Base-by-base conservation (phyloP, 2,113 vertebrate species). In the Hymenochirus boettgeri region DNA sequence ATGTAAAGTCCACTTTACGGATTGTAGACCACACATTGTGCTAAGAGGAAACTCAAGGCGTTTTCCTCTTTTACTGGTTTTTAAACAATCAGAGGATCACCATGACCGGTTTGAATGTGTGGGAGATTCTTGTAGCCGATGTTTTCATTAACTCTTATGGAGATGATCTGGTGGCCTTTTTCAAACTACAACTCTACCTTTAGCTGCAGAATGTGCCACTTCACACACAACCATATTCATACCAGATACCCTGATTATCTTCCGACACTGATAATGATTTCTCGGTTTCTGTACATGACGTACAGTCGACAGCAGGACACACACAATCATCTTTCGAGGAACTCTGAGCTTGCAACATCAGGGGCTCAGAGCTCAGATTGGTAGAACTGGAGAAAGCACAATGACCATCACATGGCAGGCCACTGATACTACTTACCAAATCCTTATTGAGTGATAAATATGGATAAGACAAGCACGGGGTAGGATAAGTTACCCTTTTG, bases 221-320 rank as follows among this genome's bases (percentile, higher is more conserved):
- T 94, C 83, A 99, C 39, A 98, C 89, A 79, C 96, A 99, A 72
- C 96, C 96, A 69, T 98, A 99, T 78, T 99, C 96, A 27, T 93
- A 97, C 96, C 96, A 99, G 79, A 98, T 76, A 46, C 93, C 93
- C 61, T 94, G 89, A 63, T 80, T 92, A 71, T 98, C 95, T 77
- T 98, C 95, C 61, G 92, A 85, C 75, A 82, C 88, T 74, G 90
- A 76, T 7, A 86, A 69, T 0, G 74, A 74, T 19, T 83, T 54
- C 54, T 88, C 82, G 24, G 85, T 82, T 15, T 88, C 79, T 52
- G 75, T 66, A 37, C 50, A 10, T 61, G 55, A 75, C 57, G 73
- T 70, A 42, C 65, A 21, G 29, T 69, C 61, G 35, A 79, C 21
- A 59, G 74, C 74, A 22, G 11, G 37, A 57, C 67, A 65, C 26